Evolutionary conservation across 2,888 invertebrate species (phyloP), one percentile per base, ranked within the genome.

Genomic region (Boloria selene): DNA sequence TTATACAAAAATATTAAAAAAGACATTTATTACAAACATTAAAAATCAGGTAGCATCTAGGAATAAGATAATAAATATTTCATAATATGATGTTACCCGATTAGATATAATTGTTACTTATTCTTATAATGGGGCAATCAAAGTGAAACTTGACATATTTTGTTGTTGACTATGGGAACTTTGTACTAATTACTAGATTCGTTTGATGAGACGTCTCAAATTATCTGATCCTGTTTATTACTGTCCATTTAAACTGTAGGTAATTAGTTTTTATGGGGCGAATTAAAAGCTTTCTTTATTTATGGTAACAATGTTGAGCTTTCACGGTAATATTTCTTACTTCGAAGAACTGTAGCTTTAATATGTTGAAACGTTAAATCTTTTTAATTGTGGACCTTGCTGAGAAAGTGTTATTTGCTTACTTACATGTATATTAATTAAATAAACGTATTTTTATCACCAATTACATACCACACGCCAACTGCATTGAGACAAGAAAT

Each of bases 131-230:
- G 65, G 52, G 26, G 65, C 73, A 78, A 79, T 80, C 79, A 80
- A 78, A 78, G 75, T 74, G 72, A 70, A 76, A 73, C 72, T 70
- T 74, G 66, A 72, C 68, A 69, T 76, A 71, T 73, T 75, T 75
- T 76, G 75, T 74, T 61, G 58, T 73, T 74, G 73, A 72, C 72
- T 75, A 78, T 81, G 81, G 79, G 81, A 81, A 81, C 74, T 66
- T 61, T 0, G 60, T 77, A 76, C 76, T 79, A 77, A 77, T 79
- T 76, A 75, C 75, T 69, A 64, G 63, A 64, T 71, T 22, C 71
- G 59, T 53, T 73, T 72, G 72, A 74, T 72, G 68, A 68, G 67
- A 67, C 54, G 69, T 65, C 68, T 68, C 69, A 61, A 71, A 65
- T 73, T 72, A 74, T 74, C 74, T 68, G 72, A 72, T 74, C 71